phyloP scores from a whole-genome alignment of 2,888 invertebrate genomes.

The Oegoconia quadripuncta region DNA sequence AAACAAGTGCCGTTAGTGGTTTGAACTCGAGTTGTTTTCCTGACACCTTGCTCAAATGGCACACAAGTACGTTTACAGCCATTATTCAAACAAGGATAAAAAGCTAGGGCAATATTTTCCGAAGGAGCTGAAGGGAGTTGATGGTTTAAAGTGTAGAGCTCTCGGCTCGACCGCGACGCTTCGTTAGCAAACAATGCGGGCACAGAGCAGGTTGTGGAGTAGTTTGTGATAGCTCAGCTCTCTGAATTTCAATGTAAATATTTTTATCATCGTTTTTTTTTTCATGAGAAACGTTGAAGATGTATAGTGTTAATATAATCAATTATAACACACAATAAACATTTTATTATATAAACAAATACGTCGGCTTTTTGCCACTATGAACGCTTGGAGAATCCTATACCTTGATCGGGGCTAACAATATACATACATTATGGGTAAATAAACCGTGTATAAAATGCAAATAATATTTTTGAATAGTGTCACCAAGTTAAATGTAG shows the following conservation, averaged over 20 bases:
- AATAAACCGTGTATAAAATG: no score
- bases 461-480: no score
- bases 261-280: no score
- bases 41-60: constrained; percentile 73
- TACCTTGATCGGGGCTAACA: no score
- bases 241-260: constrained; percentile 11
- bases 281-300: no score
- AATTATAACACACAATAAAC: no score
- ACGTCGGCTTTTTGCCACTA: no score
- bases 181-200: constrained; percentile 75
- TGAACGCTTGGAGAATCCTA: no score
- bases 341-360: not conserved
- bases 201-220: constrained; percentile 42
- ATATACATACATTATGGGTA: no score
- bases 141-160: constrained; percentile 77
- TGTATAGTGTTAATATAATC: no score
- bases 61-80: constrained; percentile 71
- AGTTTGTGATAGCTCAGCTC: constrained; percentile 9
- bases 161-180: constrained; percentile 60
- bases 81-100: constrained; percentile 79
- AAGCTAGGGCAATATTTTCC: constrained; percentile 76
- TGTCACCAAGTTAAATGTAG: constrained; percentile 13
- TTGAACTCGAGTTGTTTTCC: constrained; percentile 64
- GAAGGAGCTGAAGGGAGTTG: constrained; percentile 69
- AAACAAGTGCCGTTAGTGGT: constrained; percentile 75